Percentiles rank a stretch among this genome's conserved stretches.
Conservation (phyloP, 2,888 invertebrate genomes). For the Prionchulus punctatus region DNA sequence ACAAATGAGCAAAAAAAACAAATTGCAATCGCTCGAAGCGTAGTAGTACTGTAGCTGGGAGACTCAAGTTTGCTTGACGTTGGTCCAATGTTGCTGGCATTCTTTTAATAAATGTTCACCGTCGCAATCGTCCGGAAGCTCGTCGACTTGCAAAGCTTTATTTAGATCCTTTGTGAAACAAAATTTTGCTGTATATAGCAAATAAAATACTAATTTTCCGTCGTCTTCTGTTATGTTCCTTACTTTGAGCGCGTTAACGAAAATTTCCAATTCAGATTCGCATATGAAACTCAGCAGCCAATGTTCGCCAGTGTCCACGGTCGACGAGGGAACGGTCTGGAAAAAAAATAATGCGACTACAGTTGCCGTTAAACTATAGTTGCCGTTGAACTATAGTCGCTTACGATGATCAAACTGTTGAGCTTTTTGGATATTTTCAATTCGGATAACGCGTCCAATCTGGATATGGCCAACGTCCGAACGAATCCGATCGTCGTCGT, state of each 20-base stretch:
- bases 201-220: neutral
- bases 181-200: neutral
- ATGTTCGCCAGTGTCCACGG: neutral
- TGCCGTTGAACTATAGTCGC: neutral
- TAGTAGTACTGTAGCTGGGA: too few species aligned
- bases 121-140: neutral
- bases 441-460: constrained; percentile 1
- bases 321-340: neutral
- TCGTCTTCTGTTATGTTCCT: neutral
- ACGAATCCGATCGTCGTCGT: constrained; percentile 5
- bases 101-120: neutral
- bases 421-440: neutral
- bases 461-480: constrained; percentile 2
- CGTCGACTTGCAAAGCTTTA: neutral
- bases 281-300: neutral
- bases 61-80: neutral
- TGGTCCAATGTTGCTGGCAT: neutral
- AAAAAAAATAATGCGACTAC: too few species aligned
- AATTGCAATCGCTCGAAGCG: too few species aligned
- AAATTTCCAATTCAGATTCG: neutral
- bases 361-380: too few species aligned
- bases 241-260: neutral
- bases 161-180: neutral
- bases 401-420: neutral
- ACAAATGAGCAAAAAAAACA: too few species aligned